Evolutionary conservation across 2,797 vertebrate genomes (phyloP).

Genomic region (Gallinago nigripennis): DNA sequence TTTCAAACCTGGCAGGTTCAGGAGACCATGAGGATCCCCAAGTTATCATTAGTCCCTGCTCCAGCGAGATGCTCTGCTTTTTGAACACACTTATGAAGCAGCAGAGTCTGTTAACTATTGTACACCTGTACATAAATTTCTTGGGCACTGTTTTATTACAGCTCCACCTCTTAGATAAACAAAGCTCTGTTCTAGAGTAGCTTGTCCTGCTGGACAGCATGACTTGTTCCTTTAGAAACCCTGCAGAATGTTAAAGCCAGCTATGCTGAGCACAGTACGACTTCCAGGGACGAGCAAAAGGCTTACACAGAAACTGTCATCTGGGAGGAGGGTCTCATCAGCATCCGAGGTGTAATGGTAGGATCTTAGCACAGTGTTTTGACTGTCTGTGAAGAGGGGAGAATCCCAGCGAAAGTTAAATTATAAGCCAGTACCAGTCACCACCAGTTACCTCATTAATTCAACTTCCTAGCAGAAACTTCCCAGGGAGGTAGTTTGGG

Average conservation of each 20-base stretch:
- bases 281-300: not conserved
- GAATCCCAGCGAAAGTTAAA: not conserved
- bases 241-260: not conserved
- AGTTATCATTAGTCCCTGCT: not conserved
- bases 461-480: not conserved
- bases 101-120: not conserved
- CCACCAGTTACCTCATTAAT: not conserved
- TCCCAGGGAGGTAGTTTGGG: not conserved
- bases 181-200: not conserved
- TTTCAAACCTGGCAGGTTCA: not conserved
- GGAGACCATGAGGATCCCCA: not conserved
- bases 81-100: not conserved
- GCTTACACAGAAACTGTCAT: not conserved
- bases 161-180: constrained; percentile 19
- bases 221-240: not conserved
- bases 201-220: not conserved
- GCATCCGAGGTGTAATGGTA: fast-evolving
- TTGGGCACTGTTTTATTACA: not conserved
- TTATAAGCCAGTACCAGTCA: not conserved
- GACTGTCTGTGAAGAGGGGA: not conserved
- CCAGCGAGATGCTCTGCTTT: not conserved
- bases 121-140: not conserved
- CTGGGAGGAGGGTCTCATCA: not conserved
- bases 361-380: not conserved
- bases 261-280: not conserved